Conservation (phyloP, 1,140 invertebrate genomes). For the Caenorhabditis remanei region DNA sequence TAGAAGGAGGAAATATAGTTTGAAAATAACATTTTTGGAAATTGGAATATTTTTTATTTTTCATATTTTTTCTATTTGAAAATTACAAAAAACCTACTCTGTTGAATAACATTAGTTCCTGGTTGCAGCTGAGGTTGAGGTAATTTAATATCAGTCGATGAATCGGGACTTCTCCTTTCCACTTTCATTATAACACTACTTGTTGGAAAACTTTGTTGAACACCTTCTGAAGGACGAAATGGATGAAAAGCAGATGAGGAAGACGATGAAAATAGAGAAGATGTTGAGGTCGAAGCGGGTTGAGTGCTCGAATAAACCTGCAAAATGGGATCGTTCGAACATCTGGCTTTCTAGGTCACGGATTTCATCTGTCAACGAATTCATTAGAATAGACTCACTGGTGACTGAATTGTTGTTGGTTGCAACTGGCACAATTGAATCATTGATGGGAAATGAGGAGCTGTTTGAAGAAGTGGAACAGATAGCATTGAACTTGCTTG, state of each 20-base stretch:
- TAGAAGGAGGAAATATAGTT: constrained; percentile 10
- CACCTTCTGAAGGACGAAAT: constrained; percentile 54
- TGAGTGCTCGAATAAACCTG: constrained; percentile 52
- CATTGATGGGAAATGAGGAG: constrained; percentile 21
- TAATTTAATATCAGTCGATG: constrained; percentile 44
- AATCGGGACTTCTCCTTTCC: constrained; percentile 62
- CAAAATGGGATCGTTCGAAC: constrained; percentile 13
- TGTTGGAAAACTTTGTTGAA: constrained; percentile 14
- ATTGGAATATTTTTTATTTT: not conserved
- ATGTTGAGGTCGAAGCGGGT: constrained; percentile 39
- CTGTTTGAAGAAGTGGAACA: constrained; percentile 26
- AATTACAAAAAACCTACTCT: constrained; percentile 41
- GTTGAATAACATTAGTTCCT: constrained; percentile 57
- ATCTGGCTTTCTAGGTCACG: constrained; percentile 58
- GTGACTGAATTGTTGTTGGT: constrained; percentile 27
- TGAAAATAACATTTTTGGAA: too few species aligned
- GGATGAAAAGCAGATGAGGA: constrained; percentile 64
- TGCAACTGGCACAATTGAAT: constrained; percentile 35
- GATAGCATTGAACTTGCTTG: constrained; percentile 29
- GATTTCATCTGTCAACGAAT: constrained; percentile 24
- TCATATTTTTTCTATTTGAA: not conserved
- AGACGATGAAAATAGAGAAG: constrained; percentile 48
- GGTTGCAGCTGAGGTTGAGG: constrained; percentile 55
- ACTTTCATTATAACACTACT: constrained; percentile 61
- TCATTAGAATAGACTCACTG: constrained; percentile 13